Conservation (phyloP, 2,888 invertebrate species). For the Ormia ochracea region DNA sequence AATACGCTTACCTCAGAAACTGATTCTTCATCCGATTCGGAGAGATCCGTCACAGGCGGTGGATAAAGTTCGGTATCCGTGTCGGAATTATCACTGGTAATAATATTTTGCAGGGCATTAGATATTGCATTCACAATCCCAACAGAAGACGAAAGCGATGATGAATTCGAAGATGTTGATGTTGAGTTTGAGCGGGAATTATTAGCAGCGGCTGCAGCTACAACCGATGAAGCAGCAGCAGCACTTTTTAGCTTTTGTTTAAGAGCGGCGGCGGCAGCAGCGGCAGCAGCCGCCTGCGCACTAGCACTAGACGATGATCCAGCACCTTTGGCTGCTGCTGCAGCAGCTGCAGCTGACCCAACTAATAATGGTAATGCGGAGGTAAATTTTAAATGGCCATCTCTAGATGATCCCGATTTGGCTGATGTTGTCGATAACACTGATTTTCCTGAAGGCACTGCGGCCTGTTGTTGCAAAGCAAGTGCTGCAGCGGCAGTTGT, state of each 20-base stretch:
- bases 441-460: conserved; percentile 58
- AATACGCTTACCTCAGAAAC: conserved; percentile 91
- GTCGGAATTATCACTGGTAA: conserved; percentile 90
- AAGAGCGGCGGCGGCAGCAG: conserved; percentile 70
- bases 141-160: conserved; percentile 73
- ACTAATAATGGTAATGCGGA: conserved; percentile 69
- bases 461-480: conserved; percentile 62
- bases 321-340: conserved; percentile 69
- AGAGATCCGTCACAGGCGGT: conserved; percentile 93
- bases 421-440: conserved; percentile 61
- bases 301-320: conserved; percentile 60
- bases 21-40: conserved; percentile 97
- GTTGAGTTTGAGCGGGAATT: conserved; percentile 71
- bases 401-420: conserved; percentile 64
- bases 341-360: conserved; percentile 72
- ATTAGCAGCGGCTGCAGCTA: conserved; percentile 66
- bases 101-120: conserved; percentile 75
- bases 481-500: conserved; percentile 55
- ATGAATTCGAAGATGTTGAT: conserved; percentile 74
- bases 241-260: conserved; percentile 71
- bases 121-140: conserved; percentile 74
- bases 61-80: conserved; percentile 89
- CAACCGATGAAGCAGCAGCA: conserved; percentile 65
- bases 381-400: conserved; percentile 71
- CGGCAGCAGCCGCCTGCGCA: conserved; percentile 65